Evolutionary conservation across 2,888 invertebrate genomes (phyloP).

Genomic region (Cheilosia vulpina): DNA sequence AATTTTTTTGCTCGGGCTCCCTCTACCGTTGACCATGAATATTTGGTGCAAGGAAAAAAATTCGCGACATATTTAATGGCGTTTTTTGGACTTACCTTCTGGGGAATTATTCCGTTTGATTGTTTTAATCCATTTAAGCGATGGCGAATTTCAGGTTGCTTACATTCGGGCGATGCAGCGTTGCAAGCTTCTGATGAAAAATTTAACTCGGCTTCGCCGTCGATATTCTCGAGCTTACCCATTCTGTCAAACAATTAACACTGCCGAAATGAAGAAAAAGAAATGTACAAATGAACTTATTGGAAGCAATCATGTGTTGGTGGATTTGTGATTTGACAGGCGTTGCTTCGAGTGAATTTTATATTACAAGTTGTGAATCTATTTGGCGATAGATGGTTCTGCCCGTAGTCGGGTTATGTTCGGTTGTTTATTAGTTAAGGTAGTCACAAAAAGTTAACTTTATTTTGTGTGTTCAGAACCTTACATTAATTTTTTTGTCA

Average conservation of each 20-base stretch:
- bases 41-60: slow-evolving; percentile 5
- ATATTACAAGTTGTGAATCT: slow-evolving; percentile 15
- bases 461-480: too few species aligned
- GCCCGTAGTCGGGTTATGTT: background rate
- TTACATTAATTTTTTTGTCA: too few species aligned
- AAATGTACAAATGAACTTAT: slow-evolving; percentile 53
- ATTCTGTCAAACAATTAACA: slow-evolving; percentile 76
- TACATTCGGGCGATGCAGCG: slow-evolving; percentile 48
- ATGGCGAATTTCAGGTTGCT: slow-evolving; percentile 55
- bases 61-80: background rate
- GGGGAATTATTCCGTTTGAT: slow-evolving; percentile 51
- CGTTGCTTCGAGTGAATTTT: slow-evolving; percentile 15
- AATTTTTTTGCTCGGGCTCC: slow-evolving; percentile 23
- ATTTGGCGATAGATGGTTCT: slow-evolving; percentile 32
- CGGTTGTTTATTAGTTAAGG: background rate
- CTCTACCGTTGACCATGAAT: slow-evolving; percentile 59
- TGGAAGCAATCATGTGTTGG: slow-evolving; percentile 30
- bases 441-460: too few species aligned
- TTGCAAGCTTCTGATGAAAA: slow-evolving; percentile 52
- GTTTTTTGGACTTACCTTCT: slow-evolving; percentile 54
- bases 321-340: background rate
- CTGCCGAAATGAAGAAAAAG: slow-evolving; percentile 65
- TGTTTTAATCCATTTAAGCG: slow-evolving; percentile 61
- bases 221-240: slow-evolving; percentile 77
- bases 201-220: slow-evolving; percentile 68